Evolutionary conservation across 2,797 vertebrate genomes (phyloP), one percentile per base, ranked within the genome.

Genomic region (Neoniphon sammara): DNA sequence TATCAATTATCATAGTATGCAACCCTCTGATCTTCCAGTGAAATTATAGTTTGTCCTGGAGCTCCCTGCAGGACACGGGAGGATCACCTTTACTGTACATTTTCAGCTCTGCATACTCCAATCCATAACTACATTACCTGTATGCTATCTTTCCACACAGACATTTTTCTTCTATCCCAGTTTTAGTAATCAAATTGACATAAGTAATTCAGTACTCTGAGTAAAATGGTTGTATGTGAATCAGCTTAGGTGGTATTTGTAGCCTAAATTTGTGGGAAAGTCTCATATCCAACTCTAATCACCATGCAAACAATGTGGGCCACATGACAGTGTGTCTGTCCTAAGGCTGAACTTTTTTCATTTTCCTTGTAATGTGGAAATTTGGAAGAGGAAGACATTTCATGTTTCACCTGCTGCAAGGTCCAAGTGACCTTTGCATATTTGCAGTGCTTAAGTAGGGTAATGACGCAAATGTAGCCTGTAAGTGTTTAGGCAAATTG

Each of bases 1-100:
- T 70, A 57, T 77, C 52, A 88, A 81, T 90, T 87, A 87, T 75
- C 20, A 0, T 44, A 75, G 52, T 20, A 1, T 69, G 62, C 64
- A 73, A n/a, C 67, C 53, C 71, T 88, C 70, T 85, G 83, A 85
- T 86, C 79, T 82, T 83, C 39, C 39, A 61, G 72, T 77, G 75
- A 84, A 88, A 84, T 88, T 77, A 84, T 30, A 84, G 56, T 73
- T 75, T 84, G 70, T 86, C 72, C 71, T 54, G 46, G 12, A 78
- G 77, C 73, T 74, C 52, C 73, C 78, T 81, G 79, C 79, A 75
- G 79, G 73, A 80, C 78, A 77, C 69, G 39, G 42, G 64, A 65
- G 34, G 53, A 27, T 61, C 55, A 30, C 31, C 59, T 59, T 15
- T 6, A 58, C 49, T 70, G n/a, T 47, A 25, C 70, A 62, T 42